Base-by-base conservation (phyloP, 1,140 invertebrate species). In the Magallana gigas region DNA sequence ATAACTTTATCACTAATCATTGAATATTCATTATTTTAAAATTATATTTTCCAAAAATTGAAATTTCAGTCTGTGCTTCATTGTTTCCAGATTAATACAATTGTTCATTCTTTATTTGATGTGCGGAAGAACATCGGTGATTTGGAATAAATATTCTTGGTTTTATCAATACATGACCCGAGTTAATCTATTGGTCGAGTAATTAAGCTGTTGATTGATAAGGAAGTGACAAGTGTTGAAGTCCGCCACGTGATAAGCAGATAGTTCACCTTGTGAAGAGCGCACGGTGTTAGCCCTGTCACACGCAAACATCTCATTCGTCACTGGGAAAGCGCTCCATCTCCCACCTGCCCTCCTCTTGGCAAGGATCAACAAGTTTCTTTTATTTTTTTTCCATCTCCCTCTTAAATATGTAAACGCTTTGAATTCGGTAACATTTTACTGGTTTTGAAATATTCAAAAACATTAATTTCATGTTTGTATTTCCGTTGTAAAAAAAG, bases 151-250 rank as follows among this genome's bases (percentile, higher is more conserved):
- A 48, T 48, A 48, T 48, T 48, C 5, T 48, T 48, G 36, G 36
- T 48, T 48, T 48, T 48, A 48, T 48, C 36, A 48, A 48, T 48
- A 48, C 2, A 48, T 48, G 36, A 48, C 36, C 36, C 36, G 36
- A 48, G 36, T 48, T 48, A 48, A 48, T 48, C 36, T 48, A 48
- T 48, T 48, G 36, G 36, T 48, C 3, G 36, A 48, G 36, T 18
- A 76, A 29, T 12, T 76, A 29, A 76, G 23, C 23, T 29, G 64
- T 18, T 18, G 23, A 71, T 71, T 76, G 36, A 29, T 36, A 29
- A 76, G 68, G 68, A 76, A 76, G 36, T 76, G 23, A 76, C 8
- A 9, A 76, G 68, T 76, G 23, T 12, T 76, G 18, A 29, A 76
- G 36, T 29, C 8, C 36, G 68, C 23, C 18, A 18, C 36, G 18